These are phyloP conservation scores for Prosopocoilus inquinatus DNA, from an alignment of 2,888 invertebrate genomes.

Conservation along the genomic window DNA sequence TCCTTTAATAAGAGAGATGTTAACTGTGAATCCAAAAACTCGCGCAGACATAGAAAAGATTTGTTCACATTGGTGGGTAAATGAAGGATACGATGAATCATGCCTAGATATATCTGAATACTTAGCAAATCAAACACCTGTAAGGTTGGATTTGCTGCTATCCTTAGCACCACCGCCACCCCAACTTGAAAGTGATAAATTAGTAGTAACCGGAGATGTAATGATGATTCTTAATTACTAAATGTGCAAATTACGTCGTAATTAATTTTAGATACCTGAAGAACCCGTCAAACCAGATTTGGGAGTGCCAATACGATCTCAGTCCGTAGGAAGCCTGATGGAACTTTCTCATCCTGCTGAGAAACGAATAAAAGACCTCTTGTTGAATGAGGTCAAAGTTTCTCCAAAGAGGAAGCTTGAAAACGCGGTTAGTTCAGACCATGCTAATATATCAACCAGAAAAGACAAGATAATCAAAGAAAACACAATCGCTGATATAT, in stretches of 20 bases:
- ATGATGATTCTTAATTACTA: slow-evolving; percentile 12
- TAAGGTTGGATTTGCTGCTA: slow-evolving; percentile 80
- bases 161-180: slow-evolving; percentile 82
- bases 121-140: slow-evolving; percentile 87
- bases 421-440: slow-evolving; percentile 71
- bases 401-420: slow-evolving; percentile 76
- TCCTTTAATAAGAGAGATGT: slow-evolving; percentile 88
- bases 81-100: slow-evolving; percentile 76
- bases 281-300: slow-evolving; percentile 40
- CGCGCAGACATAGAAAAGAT: slow-evolving; percentile 93
- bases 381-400: slow-evolving; percentile 56
- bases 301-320: slow-evolving; percentile 52
- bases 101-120: slow-evolving; percentile 85
- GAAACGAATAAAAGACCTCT: slow-evolving; percentile 70
- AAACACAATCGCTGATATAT: slow-evolving; percentile 48
- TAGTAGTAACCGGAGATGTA: slow-evolving; percentile 63
- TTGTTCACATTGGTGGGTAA: slow-evolving; percentile 97
- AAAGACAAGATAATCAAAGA: slow-evolving; percentile 62
- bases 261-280: slow-evolving; percentile 31
- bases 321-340: slow-evolving; percentile 73
- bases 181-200: slow-evolving; percentile 67
- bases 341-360: slow-evolving; percentile 69
- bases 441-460: slow-evolving; percentile 52
- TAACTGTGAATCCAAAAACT: slow-evolving; percentile 86
- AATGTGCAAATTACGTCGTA: slow-evolving; percentile 19